A percentile compares a stretch with the other conserved stretches of the same genome.
These are phyloP conservation scores for Perca fluviatilis DNA, from an alignment of 2,113 vertebrate species.

Conservation along the genomic window DNA sequence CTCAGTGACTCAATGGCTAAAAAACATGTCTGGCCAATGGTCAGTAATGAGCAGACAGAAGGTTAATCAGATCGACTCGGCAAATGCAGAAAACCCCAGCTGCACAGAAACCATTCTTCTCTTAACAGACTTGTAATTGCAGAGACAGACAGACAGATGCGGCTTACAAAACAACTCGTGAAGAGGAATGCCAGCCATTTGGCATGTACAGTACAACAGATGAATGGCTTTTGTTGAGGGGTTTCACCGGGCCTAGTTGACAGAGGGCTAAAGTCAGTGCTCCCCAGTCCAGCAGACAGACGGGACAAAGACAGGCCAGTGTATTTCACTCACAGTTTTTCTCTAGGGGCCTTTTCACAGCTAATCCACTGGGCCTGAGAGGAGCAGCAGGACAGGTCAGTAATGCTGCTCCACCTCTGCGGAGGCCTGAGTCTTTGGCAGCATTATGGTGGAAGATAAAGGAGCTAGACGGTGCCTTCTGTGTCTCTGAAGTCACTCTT, in stretches of 20 bases:
- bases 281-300: constrained; percentile 72
- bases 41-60: constrained; percentile 74
- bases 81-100: constrained; percentile 76
- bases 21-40: constrained; percentile 61
- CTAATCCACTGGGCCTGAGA: constrained; percentile 80
- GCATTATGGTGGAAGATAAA: constrained; percentile 77
- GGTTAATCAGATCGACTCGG: constrained; percentile 78
- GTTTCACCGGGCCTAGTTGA: constrained; percentile 76
- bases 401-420: constrained; percentile 78
- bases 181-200: constrained; percentile 81
- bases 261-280: constrained; percentile 81
- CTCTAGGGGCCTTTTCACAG: constrained; percentile 80
- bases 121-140: constrained; percentile 79
- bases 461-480: constrained; percentile 76
- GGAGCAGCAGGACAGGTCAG: constrained; percentile 81
- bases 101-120: constrained; percentile 80
- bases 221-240: constrained; percentile 82
- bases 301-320: constrained; percentile 80
- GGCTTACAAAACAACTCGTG: constrained; percentile 78
- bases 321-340: constrained; percentile 76
- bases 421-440: constrained; percentile 75
- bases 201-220: constrained; percentile 81
- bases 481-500: constrained; percentile 73
- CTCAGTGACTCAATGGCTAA: constrained; percentile 50
- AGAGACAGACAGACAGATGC: constrained; percentile 79